Evolutionary conservation across 2,888 invertebrate species (phyloP), one percentile per base, ranked within the genome.

Genomic region (Lithophane socia): DNA sequence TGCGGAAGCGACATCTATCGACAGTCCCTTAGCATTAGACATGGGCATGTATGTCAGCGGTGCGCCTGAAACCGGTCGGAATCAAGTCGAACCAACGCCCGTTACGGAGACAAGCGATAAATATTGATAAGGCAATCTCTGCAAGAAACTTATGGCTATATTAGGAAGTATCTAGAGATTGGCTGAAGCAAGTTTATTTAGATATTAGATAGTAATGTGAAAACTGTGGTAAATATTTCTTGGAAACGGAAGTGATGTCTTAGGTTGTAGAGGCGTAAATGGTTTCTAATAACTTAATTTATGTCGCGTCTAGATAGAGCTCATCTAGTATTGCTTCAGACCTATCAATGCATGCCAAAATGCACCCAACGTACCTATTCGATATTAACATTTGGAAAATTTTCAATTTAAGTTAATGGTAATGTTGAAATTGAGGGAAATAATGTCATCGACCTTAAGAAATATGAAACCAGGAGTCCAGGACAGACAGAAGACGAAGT

Each of bases 1-100:
- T 75, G 74, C 81, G 86, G 86, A 86, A 86, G 76, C 77, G 71
- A 72, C 75, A 77, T 64, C 80, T 67, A 78, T 56, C 63, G 75
- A n/a, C 84, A 75, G 71, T 66, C 84, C 85, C 73, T 80, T 71
- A 75, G 71, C 69, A 73, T 73, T 85, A 73, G 81, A 76, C 86
- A 90, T 89, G 86, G 87, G 65, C 86, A 90, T 90, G 86, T 91
- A 69, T 91, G 91, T 90, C 90, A 91, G 84, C 75, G 72, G 83
- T 86, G 86, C 75, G 70, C 80, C 81, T 42, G 61, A 24, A 78
- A 87, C 88, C 84, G 84, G 85, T 83, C 75, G 44, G 78, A 77
- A 82, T 70, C 80, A 85, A 77, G 87, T 84, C 73, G 58, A 82
- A 75, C 86, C 18, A 65, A 77, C 65, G 60, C 64, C 80, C 66